phyloP scores from a whole-genome alignment of 2,113 vertebrate genomes.

The Perognathus longimembris region DNA sequence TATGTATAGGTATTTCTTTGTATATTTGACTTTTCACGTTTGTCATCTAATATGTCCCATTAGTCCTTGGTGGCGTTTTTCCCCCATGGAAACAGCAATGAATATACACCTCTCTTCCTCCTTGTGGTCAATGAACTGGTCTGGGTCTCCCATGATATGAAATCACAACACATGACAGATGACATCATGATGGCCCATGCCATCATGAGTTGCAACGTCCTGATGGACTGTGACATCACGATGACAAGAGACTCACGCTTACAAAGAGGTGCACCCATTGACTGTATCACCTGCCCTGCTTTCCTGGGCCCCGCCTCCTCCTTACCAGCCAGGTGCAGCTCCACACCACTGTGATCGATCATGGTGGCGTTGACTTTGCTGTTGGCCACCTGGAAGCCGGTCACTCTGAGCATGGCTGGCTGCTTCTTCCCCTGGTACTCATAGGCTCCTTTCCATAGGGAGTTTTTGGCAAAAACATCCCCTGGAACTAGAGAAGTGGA shows the following conservation, averaged over 20 bases:
- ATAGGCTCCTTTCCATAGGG: constrained; percentile 98
- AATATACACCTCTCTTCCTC: not conserved
- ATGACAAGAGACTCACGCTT: not conserved
- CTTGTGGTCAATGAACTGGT: not conserved
- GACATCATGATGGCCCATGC: not conserved
- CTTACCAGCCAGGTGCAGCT: constrained; percentile 94
- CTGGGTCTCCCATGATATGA: not conserved
- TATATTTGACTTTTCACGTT: not conserved
- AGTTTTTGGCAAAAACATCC: constrained; percentile 96
- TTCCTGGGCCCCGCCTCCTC: accelerated
- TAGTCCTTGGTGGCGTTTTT: not conserved
- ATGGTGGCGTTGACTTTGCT: constrained; percentile 96
- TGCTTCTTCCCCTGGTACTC: constrained; percentile 99
- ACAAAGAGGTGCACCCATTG: accelerated
- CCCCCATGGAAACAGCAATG: not conserved
- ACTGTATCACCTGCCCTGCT: no score
- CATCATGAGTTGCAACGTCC: no score
- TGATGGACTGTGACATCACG: no score
- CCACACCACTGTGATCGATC: constrained; percentile 96
- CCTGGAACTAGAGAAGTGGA: constrained; percentile 90
- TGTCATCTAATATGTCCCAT: not conserved
- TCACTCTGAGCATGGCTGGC: constrained; percentile 97
- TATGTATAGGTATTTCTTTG: not conserved
- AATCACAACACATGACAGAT: no score
- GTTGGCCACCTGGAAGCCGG: constrained; percentile 91